Evolutionary conservation across 2,888 invertebrate genomes (phyloP).

Genomic region (Andrena praecox): DNA sequence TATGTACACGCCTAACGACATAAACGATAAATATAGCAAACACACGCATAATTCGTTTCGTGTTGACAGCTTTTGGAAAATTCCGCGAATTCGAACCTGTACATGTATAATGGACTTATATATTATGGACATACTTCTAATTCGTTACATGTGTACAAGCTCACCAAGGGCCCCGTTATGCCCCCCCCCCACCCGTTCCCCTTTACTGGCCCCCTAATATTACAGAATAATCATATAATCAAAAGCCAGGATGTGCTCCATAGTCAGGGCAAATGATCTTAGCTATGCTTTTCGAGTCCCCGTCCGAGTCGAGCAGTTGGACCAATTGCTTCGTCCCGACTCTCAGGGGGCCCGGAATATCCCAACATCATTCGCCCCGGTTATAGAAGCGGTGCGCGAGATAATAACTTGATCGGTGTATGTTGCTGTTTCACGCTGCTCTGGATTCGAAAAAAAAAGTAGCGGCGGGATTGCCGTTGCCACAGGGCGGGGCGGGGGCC

Average conservation of each 20-base stretch:
- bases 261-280: conserved; percentile 6
- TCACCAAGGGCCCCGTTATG: background rate
- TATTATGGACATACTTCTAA: background rate
- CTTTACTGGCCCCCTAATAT: background rate
- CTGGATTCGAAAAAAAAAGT: conserved; percentile 39
- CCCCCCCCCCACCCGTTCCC: background rate
- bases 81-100: too few species aligned
- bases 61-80: too few species aligned
- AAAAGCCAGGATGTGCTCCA: background rate
- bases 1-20: conserved; percentile 34
- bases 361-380: background rate
- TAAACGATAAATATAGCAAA: background rate
- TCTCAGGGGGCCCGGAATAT: background rate
- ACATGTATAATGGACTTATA: too few species aligned
- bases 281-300: background rate
- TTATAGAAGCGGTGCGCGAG: background rate
- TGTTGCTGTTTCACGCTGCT: conserved; percentile 65
- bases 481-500: conserved; percentile 87
- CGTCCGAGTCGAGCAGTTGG: too few species aligned
- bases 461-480: conserved; percentile 85
- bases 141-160: conserved; percentile 23
- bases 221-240: background rate
- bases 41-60: too few species aligned
- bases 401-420: conserved; percentile 42
- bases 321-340: too few species aligned